Percentiles rank a stretch among this genome's conserved stretches.
Conservation (phyloP, 2,113 vertebrate species). For the Ivindomyrus marchei region DNA sequence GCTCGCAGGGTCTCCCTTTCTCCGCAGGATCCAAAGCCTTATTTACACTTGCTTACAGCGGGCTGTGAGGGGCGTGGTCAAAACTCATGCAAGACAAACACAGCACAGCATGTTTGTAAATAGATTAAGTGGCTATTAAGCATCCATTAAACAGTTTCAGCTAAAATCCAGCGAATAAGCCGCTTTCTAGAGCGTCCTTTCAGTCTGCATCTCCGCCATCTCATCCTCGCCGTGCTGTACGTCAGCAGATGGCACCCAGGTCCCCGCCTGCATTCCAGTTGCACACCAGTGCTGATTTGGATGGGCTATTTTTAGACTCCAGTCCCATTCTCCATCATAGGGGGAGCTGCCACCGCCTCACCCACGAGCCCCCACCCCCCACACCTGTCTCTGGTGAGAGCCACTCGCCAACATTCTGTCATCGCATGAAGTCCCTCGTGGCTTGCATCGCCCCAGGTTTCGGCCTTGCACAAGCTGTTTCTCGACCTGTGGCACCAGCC, state of each 20-base stretch:
- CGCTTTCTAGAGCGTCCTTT: constrained; percentile 29
- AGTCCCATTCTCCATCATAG: constrained; percentile 29
- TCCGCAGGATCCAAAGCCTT: constrained; percentile 22
- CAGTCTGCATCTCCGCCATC: constrained; percentile 17
- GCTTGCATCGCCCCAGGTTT: neutral
- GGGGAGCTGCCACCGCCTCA: constrained; percentile 37
- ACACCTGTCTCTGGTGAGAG: neutral
- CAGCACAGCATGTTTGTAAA: constrained; percentile 22
- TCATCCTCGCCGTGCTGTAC: constrained; percentile 18
- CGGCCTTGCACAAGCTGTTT: neutral
- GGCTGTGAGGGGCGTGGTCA: constrained; percentile 7
- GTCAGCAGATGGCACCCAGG: constrained; percentile 10
- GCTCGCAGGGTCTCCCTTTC: constrained; percentile 32
- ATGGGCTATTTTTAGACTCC: constrained; percentile 45
- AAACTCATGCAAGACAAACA: constrained; percentile 11
- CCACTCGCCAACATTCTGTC: neutral
- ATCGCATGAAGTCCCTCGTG: neutral
- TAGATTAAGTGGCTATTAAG: constrained; percentile 33
- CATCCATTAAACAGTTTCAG: constrained; percentile 37
- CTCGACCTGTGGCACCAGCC: neutral
- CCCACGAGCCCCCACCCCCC: neutral
- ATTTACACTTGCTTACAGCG: constrained; percentile 1
- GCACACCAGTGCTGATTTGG: constrained; percentile 36
- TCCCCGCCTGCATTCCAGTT: neutral
- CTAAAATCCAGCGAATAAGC: constrained; percentile 40